phyloP scores from a whole-genome alignment of 1,140 invertebrate species.

The Cyclargus thomasi region DNA sequence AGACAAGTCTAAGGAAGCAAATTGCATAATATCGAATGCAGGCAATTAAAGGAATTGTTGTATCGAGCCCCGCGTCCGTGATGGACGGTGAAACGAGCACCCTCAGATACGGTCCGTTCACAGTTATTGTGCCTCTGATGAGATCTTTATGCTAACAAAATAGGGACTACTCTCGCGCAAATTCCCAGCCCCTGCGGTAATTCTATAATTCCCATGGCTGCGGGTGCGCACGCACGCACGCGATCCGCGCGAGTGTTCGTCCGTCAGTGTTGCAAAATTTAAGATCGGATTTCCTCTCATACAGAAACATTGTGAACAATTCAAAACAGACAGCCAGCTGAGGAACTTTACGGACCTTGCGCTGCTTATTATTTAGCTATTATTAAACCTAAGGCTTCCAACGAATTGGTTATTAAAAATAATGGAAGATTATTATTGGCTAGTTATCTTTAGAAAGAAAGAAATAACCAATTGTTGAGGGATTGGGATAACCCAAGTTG shows the following conservation, averaged over 20 bases:
- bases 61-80: slow-evolving; percentile 20
- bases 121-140: no score
- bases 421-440: no score
- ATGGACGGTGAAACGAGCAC: slow-evolving; percentile 36
- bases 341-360: no score
- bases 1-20: no score
- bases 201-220: slow-evolving; percentile 54
- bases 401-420: no score
- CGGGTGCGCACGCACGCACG: slow-evolving; percentile 57
- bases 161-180: background rate
- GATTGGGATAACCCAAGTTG: no score
- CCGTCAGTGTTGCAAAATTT: background rate
- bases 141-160: background rate
- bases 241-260: slow-evolving; percentile 39
- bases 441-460: no score
- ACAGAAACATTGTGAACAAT: no score
- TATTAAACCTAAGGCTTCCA: no score
- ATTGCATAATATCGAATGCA: background rate
- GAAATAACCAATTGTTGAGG: no score
- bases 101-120: background rate
- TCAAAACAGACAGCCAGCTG: no score
- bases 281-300: background rate
- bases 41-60: slow-evolving; percentile 6
- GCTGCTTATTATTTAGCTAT: no score
- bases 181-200: slow-evolving; percentile 24